These are phyloP conservation scores for Lepidocyrtinus sp. DNA, from an alignment of 2,888 invertebrate genomes.

Conservation along the genomic window DNA sequence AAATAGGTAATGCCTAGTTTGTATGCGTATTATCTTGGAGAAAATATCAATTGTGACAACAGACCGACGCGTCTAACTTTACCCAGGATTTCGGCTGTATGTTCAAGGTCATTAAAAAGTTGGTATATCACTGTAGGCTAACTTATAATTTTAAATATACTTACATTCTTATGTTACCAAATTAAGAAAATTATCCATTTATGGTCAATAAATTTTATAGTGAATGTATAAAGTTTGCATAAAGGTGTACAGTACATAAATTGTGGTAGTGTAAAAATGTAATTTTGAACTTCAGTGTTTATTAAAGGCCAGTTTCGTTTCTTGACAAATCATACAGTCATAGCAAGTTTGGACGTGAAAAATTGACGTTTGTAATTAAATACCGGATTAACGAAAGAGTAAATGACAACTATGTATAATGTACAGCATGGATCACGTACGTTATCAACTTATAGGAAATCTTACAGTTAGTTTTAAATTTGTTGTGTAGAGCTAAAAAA, in stretches of 20 bases:
- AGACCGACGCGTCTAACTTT: no score
- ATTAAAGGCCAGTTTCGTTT: background rate
- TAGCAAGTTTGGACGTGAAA: no score
- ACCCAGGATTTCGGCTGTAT: no score
- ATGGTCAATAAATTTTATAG: background rate
- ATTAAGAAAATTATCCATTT: background rate
- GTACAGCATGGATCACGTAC: background rate
- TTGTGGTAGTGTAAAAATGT: background rate
- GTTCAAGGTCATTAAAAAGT: no score
- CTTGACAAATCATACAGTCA: conserved; percentile 3
- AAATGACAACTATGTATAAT: no score
- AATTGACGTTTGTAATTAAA: no score
- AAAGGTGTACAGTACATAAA: background rate
- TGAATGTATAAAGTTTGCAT: background rate
- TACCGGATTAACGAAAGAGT: no score
- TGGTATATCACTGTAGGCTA: no score
- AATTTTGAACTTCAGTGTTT: background rate
- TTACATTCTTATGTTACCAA: background rate
- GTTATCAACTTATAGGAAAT: background rate
- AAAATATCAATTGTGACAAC: no score
- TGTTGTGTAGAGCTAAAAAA: background rate
- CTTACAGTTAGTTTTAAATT: background rate
- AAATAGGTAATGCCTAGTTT: no score
- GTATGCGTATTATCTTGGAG: no score
- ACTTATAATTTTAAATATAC: background rate